These are phyloP conservation scores for Drosophila kurseongensis DNA, from an alignment of 1,140 invertebrate species.

Conservation along the genomic window DNA sequence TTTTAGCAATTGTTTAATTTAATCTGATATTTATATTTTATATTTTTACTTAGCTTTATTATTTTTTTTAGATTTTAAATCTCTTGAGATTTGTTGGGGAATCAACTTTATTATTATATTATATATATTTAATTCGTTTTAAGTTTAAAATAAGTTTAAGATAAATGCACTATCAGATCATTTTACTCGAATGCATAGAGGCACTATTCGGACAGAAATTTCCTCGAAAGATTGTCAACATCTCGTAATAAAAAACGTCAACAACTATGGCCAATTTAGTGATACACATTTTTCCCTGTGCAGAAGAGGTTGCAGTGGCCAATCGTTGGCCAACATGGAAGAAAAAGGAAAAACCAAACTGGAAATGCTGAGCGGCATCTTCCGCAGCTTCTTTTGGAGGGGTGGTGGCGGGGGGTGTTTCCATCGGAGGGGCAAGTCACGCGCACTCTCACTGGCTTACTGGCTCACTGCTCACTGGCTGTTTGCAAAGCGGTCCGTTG, in stretches of 20 bases:
- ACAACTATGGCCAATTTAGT: background rate
- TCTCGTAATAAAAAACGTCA: background rate
- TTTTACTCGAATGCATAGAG: too few relatives aligned
- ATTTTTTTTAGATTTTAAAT: too few relatives aligned
- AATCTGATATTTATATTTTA: too few relatives aligned
- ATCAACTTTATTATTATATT: too few relatives aligned
- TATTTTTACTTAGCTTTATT: too few relatives aligned
- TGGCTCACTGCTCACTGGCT: conserved; percentile 40
- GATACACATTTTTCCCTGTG: conserved; percentile 3
- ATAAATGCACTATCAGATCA: too few relatives aligned
- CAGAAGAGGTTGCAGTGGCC: conserved; percentile 15
- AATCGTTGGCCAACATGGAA: conserved; percentile 36
- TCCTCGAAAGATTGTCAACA: background rate
- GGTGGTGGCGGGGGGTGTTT: background rate
- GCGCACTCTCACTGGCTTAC: conserved; percentile 62
- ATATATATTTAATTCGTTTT: too few relatives aligned
- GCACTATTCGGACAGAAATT: too few relatives aligned
- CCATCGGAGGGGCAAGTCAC: conserved; percentile 35
- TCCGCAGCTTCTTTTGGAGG: conserved; percentile 47
- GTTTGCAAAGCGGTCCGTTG: conserved; percentile 48
- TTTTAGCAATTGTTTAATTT: too few relatives aligned
- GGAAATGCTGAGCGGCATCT: conserved; percentile 46
- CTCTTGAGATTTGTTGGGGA: too few relatives aligned
- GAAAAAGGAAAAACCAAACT: conserved; percentile 36
- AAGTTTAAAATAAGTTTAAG: too few relatives aligned